Evolutionary conservation across 2,113 vertebrate species (phyloP).

Genomic region (Phylloscopus trochiloides): DNA sequence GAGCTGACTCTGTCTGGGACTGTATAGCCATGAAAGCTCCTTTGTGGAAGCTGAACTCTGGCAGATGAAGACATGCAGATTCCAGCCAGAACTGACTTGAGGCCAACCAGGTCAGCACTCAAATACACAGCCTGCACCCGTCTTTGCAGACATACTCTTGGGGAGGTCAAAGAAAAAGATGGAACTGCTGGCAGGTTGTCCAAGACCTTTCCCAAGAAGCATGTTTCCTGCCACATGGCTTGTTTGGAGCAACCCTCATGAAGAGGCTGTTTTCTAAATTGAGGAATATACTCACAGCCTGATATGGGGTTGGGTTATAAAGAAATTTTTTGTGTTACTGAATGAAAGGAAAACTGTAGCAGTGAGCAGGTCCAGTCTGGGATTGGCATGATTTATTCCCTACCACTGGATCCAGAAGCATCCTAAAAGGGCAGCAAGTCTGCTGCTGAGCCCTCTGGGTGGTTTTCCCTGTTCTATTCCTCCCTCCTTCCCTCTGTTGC

Average conservation of each 20-base stretch:
- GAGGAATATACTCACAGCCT: not conserved
- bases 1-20: not conserved
- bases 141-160: fast-evolving
- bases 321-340: not conserved
- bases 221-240: not conserved
- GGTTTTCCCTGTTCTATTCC: not conserved
- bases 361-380: not conserved
- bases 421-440: not conserved
- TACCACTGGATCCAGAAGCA: not conserved
- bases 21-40: not conserved
- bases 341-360: not conserved
- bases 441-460: not conserved
- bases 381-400: not conserved
- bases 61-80: not conserved
- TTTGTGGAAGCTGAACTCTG: not conserved
- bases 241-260: not conserved
- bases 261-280: not conserved
- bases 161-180: not conserved
- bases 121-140: not conserved
- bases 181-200: not conserved
- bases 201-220: not conserved
- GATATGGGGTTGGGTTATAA: not conserved
- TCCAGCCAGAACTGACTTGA: not conserved
- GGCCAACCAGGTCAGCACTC: not conserved
- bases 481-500: not conserved